A percentile compares a stretch with the other conserved stretches of the same genome.
Conservation (phyloP, 92 coral and sea anemone genomes). For the Zoanthus solanderi region DNA sequence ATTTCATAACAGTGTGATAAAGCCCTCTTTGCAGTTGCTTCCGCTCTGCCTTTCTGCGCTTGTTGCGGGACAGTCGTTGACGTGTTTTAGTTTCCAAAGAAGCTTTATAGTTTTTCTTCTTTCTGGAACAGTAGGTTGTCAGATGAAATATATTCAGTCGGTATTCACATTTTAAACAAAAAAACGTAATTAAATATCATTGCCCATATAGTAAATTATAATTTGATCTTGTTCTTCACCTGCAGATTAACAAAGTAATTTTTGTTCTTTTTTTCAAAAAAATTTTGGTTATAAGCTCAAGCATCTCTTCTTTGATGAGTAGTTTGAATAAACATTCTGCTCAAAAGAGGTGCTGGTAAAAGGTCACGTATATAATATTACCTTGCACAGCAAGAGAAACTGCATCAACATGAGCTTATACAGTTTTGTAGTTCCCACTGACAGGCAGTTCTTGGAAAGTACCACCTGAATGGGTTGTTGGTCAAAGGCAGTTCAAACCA, state of each 20-base stretch:
- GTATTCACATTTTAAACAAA: constrained; percentile 6
- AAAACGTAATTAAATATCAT: neutral
- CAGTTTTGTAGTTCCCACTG: constrained; percentile 52
- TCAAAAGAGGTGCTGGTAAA: constrained; percentile 66
- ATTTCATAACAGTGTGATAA: constrained; percentile 9
- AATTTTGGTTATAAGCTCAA: constrained; percentile 52
- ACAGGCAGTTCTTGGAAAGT: constrained; percentile 48
- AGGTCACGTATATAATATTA: constrained; percentile 35
- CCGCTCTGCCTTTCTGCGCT: constrained; percentile 55
- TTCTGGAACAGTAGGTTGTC: constrained; percentile 48
- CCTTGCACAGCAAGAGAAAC: constrained; percentile 64
- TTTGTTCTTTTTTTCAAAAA: constrained; percentile 32
- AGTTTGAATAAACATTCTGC: constrained; percentile 7
- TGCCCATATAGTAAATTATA: constrained; percentile 4
- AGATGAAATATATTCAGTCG: neutral
- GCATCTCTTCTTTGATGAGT: constrained; percentile 67
- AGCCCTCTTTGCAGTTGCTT: constrained; percentile 47
- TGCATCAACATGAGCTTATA: constrained; percentile 52
- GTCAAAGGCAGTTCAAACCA: constrained; percentile 63
- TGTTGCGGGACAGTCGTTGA: constrained; percentile 66
- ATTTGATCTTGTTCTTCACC: constrained; percentile 5
- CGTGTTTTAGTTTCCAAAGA: constrained; percentile 65
- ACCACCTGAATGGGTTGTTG: constrained; percentile 62
- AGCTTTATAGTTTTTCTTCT: constrained; percentile 48
- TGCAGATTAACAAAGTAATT: constrained; percentile 6